Evolutionary conservation across 2,113 vertebrate species (phyloP).

Genomic region (Sander lucioperca): DNA sequence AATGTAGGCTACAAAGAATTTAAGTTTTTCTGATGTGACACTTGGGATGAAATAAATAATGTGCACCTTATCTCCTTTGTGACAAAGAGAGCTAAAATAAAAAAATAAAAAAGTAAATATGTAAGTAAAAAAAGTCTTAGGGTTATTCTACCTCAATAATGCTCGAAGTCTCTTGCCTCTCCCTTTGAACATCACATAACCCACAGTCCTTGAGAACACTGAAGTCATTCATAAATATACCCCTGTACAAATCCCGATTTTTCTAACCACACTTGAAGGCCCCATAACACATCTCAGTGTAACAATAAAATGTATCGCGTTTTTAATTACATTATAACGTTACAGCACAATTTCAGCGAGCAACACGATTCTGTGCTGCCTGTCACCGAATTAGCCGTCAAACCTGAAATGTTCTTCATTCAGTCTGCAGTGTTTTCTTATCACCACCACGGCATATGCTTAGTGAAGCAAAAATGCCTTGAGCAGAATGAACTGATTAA

Average conservation of each 20-base stretch:
- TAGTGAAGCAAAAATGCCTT: conserved; percentile 39
- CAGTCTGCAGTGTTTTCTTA: neutral
- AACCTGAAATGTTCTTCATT: neutral
- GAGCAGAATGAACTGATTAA: conserved; percentile 66
- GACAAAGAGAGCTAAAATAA: neutral
- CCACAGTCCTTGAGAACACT: neutral
- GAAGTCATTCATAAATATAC: neutral
- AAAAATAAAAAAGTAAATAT: neutral
- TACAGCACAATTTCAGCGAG: neutral
- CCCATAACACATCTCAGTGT: conserved; percentile 9
- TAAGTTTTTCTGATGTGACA: neutral
- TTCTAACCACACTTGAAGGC: conserved; percentile 22
- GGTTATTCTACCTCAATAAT: neutral
- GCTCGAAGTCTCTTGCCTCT: too few relatives aligned
- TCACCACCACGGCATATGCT: neutral
- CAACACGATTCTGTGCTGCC: neutral
- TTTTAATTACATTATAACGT: neutral
- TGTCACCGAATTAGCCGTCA: neutral
- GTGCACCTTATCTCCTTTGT: neutral
- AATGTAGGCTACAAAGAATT: neutral
- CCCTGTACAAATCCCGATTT: neutral
- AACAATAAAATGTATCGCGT: conserved; percentile 17
- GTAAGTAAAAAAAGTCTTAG: neutral
- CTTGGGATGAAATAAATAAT: neutral
- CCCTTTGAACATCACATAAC: neutral